A percentile compares a stretch with the other conserved stretches of the same genome.
Conservation (phyloP, 2,888 invertebrate genomes). For the Drosophila rubida region DNA sequence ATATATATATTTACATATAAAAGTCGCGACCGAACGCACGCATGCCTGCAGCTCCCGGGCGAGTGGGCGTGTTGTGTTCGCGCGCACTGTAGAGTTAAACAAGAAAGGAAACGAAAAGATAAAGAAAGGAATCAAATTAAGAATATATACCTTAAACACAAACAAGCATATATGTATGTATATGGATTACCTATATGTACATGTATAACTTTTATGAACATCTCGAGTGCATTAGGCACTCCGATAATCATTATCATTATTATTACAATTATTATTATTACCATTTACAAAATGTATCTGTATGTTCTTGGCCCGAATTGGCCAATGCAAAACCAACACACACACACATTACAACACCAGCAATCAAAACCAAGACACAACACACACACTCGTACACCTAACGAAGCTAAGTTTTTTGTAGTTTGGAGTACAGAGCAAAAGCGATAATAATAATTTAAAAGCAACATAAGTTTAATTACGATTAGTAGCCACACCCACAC, state of each 20-base stretch:
- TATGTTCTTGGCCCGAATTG: conserved; percentile 54
- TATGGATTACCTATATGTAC: conserved; percentile 25
- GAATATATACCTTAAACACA: conserved; percentile 46
- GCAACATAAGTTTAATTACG: conserved; percentile 63
- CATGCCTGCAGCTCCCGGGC: background rate
- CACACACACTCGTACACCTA: conserved; percentile 28
- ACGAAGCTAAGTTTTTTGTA: conserved; percentile 41
- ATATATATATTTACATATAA: conserved; percentile 56
- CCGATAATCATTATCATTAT: conserved; percentile 67
- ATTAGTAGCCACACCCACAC: conserved; percentile 33
- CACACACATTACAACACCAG: conserved; percentile 32
- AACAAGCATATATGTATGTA: conserved; percentile 17
- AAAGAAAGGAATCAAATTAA: conserved; percentile 67
- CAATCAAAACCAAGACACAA: conserved; percentile 39
- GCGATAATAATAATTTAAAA: conserved; percentile 73
- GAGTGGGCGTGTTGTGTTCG: conserved; percentile 27
- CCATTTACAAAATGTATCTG: conserved; percentile 61
- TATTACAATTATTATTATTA: conserved; percentile 50
- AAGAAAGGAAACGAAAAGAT: background rate
- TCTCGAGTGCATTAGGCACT: conserved; percentile 67
- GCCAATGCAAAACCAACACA: conserved; percentile 1
- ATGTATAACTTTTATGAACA: conserved; percentile 49
- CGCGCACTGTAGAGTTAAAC: conserved; percentile 59
- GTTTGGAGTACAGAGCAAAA: conserved; percentile 48
- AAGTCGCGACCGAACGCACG: conserved; percentile 27